These are phyloP conservation scores for Agrotis ipsilon DNA, from an alignment of 2,888 invertebrate species.

Conservation along the genomic window DNA sequence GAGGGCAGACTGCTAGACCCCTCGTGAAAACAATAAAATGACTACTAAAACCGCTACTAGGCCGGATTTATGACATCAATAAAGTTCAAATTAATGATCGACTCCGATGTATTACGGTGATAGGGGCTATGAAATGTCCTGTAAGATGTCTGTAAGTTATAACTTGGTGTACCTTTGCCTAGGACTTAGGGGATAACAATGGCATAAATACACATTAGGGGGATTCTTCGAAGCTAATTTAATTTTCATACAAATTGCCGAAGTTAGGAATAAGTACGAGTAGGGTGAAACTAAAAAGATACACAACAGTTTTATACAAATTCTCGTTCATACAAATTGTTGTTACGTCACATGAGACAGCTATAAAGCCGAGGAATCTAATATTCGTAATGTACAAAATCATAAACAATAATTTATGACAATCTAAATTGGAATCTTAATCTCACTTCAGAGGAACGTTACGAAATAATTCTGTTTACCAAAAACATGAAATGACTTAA, in stretches of 20 bases:
- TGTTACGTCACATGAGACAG: background rate
- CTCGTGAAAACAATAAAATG: slow-evolving; percentile 75
- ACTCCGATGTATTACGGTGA: slow-evolving; percentile 61
- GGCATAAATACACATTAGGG: slow-evolving; percentile 2
- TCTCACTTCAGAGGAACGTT: slow-evolving; percentile 13
- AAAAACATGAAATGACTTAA: slow-evolving; percentile 51
- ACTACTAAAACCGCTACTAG: slow-evolving; percentile 76
- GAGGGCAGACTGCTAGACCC: slow-evolving; percentile 71
- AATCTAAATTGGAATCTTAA: slow-evolving; percentile 29
- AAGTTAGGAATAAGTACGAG: slow-evolving; percentile 12
- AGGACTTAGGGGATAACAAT: slow-evolving; percentile 3
- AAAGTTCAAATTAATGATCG: slow-evolving; percentile 79
- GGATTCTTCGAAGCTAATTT: slow-evolving; percentile 20
- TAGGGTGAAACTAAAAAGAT: slow-evolving; percentile 6
- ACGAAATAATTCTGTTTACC: slow-evolving; percentile 41
- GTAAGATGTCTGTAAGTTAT: slow-evolving; percentile 15
- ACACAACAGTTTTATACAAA: background rate
- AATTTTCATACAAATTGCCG: slow-evolving; percentile 24
- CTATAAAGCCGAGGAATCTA: slow-evolving; percentile 3
- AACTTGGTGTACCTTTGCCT: slow-evolving; percentile 27
- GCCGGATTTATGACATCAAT: slow-evolving; percentile 76
- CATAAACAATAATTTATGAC: slow-evolving; percentile 12
- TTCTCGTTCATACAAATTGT: background rate
- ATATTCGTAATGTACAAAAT: slow-evolving; percentile 6
- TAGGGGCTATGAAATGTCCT: slow-evolving; percentile 48